Evolutionary conservation across 2,888 invertebrate genomes (phyloP).

Genomic region (Aporophyla nigra): DNA sequence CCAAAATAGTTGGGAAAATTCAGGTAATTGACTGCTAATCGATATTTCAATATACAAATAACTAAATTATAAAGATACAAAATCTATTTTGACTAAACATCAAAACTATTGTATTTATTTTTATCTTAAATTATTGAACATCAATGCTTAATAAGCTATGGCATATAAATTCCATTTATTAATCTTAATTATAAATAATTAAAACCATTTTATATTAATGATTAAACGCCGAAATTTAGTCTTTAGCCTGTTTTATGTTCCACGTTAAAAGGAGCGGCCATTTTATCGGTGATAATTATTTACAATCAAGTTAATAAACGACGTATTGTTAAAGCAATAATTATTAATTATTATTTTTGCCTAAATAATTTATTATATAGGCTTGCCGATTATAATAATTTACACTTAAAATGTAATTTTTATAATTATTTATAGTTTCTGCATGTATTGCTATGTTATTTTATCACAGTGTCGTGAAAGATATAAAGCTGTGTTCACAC

Average conservation of each 20-base stretch:
- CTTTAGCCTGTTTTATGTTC: background rate
- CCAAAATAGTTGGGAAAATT: background rate
- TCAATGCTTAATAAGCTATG: conserved; percentile 47
- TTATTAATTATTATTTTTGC: conserved; percentile 22
- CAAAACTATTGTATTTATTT: conserved; percentile 18
- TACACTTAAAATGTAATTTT: conserved; percentile 45
- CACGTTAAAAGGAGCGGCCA: background rate
- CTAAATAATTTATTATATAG: conserved; percentile 10
- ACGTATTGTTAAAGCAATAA: conserved; percentile 41
- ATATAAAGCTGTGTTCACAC: conserved; percentile 42
- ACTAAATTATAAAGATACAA: conserved; percentile 28
- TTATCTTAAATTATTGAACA: conserved; percentile 46
- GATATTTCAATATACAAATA: conserved; percentile 11
- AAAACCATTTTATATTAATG: background rate
- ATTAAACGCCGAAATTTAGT: no score
- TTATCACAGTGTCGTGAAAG: conserved; percentile 69
- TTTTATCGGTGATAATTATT: conserved; percentile 25
- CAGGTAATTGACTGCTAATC: background rate
- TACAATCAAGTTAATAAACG: conserved; percentile 34
- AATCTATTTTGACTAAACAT: conserved; percentile 36
- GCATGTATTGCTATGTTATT: conserved; percentile 52
- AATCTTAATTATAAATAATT: conserved; percentile 45
- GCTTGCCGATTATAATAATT: conserved; percentile 34
- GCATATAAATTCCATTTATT: conserved; percentile 31
- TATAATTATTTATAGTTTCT: conserved; percentile 51